These are phyloP conservation scores for Drepana arcuata DNA, from an alignment of 1,140 invertebrate species.

Conservation along the genomic window DNA sequence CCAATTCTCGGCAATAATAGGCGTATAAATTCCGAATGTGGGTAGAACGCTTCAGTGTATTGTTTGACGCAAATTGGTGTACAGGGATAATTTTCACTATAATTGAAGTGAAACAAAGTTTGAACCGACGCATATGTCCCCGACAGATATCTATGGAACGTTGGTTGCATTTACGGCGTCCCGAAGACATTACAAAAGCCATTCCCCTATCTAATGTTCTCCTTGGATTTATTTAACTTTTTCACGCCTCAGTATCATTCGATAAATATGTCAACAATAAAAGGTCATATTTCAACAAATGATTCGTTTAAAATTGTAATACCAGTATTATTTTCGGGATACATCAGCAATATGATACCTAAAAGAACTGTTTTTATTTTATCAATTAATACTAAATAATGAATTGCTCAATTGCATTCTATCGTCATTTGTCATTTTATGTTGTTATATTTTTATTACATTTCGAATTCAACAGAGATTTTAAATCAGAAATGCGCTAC, in stretches of 20 bases:
- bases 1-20: too few relatives aligned
- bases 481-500: too few relatives aligned
- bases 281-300: too few relatives aligned
- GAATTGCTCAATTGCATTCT: neutral
- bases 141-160: constrained; percentile 58
- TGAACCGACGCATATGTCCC: constrained; percentile 33
- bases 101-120: constrained; percentile 37
- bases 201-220: constrained; percentile 67
- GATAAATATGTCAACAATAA: constrained; percentile 64
- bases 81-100: too few relatives aligned
- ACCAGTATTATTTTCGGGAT: too few relatives aligned
- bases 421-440: neutral
- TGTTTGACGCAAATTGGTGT: too few relatives aligned
- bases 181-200: constrained; percentile 68
- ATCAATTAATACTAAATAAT: constrained; percentile 3
- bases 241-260: constrained; percentile 59
- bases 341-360: constrained; percentile 27
- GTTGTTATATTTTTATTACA: neutral
- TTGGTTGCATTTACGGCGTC: constrained; percentile 67
- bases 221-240: constrained; percentile 67
- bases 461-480: too few relatives aligned
- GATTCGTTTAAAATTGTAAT: too few relatives aligned
- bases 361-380: constrained; percentile 24
- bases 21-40: too few relatives aligned
- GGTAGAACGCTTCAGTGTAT: too few relatives aligned